Evolutionary conservation across 2,113 vertebrate genomes (phyloP).

Genomic region (Hyperopisus bebe): DNA sequence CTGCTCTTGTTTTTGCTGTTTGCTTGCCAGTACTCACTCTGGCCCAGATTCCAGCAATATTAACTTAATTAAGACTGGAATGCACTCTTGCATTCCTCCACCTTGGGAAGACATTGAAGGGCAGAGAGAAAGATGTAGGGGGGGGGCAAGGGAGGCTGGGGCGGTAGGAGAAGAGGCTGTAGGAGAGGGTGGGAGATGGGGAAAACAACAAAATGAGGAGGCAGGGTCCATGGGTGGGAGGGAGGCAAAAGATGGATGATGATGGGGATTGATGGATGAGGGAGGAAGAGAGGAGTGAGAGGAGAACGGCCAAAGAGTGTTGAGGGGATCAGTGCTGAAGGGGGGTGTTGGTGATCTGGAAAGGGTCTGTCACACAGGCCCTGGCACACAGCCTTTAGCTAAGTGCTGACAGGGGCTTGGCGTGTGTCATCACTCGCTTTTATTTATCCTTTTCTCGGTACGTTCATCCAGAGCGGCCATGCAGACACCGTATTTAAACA

Average conservation of each 20-base stretch:
- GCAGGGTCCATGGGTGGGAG: background rate
- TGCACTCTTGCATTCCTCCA: constrained; percentile 64
- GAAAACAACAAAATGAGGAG: background rate
- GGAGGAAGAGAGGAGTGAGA: constrained; percentile 19
- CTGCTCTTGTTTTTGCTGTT: constrained; percentile 65
- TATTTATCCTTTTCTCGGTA: background rate
- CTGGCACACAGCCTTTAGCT: background rate
- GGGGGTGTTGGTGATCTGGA: background rate
- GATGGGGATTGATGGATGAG: background rate
- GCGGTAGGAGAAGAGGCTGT: background rate
- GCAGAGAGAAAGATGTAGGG: background rate
- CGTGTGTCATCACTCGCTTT: background rate
- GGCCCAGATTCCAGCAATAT: constrained; percentile 70
- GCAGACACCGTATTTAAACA: background rate
- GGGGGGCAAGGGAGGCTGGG: constrained; percentile 11
- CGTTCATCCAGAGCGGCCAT: background rate
- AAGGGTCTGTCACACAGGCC: background rate
- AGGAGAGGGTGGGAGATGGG: background rate
- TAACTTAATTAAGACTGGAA: constrained; percentile 83
- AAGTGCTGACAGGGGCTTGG: background rate
- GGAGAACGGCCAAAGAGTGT: background rate
- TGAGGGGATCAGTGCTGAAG: background rate
- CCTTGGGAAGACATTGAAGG: constrained; percentile 28
- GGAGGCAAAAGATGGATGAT: background rate
- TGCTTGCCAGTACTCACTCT: constrained; percentile 55